Conservation (phyloP, 2,888 invertebrate species). For the Synanthedon tipuliformis region DNA sequence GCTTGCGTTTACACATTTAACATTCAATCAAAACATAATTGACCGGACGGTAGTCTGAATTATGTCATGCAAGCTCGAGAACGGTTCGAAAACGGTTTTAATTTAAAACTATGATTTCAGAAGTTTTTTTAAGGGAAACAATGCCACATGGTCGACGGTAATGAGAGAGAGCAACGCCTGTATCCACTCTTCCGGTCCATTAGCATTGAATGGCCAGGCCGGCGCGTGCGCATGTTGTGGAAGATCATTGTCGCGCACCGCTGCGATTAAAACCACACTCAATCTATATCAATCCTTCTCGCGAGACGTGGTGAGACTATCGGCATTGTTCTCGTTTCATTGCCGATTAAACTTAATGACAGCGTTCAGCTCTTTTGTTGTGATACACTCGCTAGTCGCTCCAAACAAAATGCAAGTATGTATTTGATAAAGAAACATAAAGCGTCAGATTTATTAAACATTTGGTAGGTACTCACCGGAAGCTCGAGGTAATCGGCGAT, state of each 20-base stretch:
- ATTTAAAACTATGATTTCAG: too few species aligned
- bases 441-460: not conserved
- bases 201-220: constrained; percentile 63
- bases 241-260: constrained; percentile 46
- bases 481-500: constrained; percentile 74
- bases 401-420: constrained; percentile 34
- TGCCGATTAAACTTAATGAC: constrained; percentile 51
- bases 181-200: constrained; percentile 54
- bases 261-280: constrained; percentile 38
- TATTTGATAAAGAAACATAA: constrained; percentile 15
- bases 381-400: constrained; percentile 19
- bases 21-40: not conserved
- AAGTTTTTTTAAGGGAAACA: constrained; percentile 30
- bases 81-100: not conserved
- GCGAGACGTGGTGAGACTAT: constrained; percentile 14
- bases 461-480: constrained; percentile 70
- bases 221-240: constrained; percentile 44
- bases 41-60: too few species aligned
- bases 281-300: constrained; percentile 50
- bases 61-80: too few species aligned
- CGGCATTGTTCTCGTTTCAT: constrained; percentile 50
- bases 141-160: constrained; percentile 33
- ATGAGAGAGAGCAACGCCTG: constrained; percentile 49
- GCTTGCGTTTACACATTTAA: not conserved
- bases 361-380: constrained; percentile 43